A percentile compares a stretch with the other conserved stretches of the same genome.
These are phyloP conservation scores for Boulengeromyrus knoepffleri DNA, from an alignment of 2,113 vertebrate species.

Conservation along the genomic window DNA sequence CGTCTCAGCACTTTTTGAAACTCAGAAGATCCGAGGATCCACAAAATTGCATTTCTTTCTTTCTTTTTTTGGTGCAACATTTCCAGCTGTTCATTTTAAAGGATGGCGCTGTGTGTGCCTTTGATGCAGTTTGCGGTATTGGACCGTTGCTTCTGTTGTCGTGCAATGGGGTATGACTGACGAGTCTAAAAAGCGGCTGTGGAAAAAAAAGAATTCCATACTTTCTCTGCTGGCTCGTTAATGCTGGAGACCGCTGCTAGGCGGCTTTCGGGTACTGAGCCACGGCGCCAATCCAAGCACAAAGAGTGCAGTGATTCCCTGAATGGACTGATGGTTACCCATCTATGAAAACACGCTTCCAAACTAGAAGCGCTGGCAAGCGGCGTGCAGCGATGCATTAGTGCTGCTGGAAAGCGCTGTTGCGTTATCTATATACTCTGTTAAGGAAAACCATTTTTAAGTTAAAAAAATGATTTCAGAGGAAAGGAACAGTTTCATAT, in stretches of 20 bases:
- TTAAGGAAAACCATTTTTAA: not conserved
- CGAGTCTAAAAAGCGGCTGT: not conserved
- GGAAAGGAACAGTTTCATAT: constrained; percentile 40
- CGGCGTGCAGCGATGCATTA: not conserved
- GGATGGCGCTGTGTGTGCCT: not conserved
- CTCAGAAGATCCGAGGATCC: not conserved
- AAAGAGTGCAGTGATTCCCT: not conserved
- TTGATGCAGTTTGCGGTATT: not conserved
- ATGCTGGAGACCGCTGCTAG: not conserved
- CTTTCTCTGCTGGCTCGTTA: not conserved
- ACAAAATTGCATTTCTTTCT: not conserved
- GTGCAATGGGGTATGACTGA: not conserved
- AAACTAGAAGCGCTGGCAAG: not conserved
- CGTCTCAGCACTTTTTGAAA: not conserved
- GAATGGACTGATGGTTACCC: constrained; percentile 5
- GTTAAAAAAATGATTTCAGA: constrained; percentile 26
- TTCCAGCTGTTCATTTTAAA: not conserved
- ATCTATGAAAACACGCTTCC: not conserved
- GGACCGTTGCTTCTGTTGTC: not conserved
- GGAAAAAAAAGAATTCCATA: not conserved
- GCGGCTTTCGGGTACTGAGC: not conserved
- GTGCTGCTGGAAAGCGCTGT: not conserved
- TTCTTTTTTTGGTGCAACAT: not conserved
- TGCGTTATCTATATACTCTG: not conserved
- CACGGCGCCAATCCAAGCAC: constrained; percentile 14